phyloP scores from a whole-genome alignment of 2,888 invertebrate genomes.

The Ichneumoninae sp. region DNA sequence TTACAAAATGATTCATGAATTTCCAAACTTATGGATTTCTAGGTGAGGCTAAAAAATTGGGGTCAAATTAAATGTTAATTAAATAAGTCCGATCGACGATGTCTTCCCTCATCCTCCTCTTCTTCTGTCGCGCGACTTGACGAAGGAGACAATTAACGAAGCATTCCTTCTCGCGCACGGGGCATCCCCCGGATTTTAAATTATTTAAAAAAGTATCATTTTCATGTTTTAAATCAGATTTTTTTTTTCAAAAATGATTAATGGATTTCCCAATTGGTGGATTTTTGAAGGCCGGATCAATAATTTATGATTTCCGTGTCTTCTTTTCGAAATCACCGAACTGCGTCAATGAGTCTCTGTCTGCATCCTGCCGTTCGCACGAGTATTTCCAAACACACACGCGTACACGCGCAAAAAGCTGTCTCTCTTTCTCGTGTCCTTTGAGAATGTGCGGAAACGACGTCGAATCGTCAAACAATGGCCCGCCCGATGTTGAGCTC shows the following conservation, averaged over 20 bases:
- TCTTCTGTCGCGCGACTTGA: background rate
- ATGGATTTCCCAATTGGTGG: conserved; percentile 1
- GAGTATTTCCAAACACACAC: conserved; percentile 12
- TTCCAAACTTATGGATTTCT: too few relatives aligned
- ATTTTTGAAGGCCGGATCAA: background rate
- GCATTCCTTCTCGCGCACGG: too few relatives aligned
- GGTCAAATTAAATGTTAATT: background rate
- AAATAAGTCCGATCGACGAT: background rate
- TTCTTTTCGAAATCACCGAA: conserved; percentile 38
- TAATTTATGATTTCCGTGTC: conserved; percentile 21
- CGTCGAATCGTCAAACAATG: conserved; percentile 52
- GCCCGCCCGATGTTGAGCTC: conserved; percentile 32
- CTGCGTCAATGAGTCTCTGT: conserved; percentile 55
- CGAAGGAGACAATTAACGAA: background rate
- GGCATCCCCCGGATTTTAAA: too few relatives aligned
- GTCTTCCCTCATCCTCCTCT: background rate
- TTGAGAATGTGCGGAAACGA: conserved; percentile 46
- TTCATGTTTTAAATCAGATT: background rate
- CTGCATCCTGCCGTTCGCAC: conserved; percentile 55
- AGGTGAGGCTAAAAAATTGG: background rate
- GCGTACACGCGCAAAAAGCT: conserved; percentile 26
- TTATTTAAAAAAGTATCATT: background rate
- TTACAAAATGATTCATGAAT: too few relatives aligned
- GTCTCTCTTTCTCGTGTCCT: conserved; percentile 13
- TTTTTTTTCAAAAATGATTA: background rate